Evolutionary conservation across 2,113 vertebrate genomes (phyloP).

Genomic region (Hemiscyllium ocellatum): DNA sequence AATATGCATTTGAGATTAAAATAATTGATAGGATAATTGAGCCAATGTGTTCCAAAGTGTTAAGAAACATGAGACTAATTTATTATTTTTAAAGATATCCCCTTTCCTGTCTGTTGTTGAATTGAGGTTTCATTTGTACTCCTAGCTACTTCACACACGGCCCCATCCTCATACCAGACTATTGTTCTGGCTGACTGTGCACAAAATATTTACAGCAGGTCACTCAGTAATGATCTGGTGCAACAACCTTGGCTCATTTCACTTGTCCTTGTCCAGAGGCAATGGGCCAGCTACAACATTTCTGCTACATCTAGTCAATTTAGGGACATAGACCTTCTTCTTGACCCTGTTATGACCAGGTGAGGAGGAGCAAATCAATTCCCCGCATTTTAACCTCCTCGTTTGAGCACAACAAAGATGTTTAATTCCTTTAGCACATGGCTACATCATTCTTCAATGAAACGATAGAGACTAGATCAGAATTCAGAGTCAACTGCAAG

Average conservation of each 20-base stretch:
- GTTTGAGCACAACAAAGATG: no score
- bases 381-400: no score
- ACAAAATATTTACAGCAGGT: neutral
- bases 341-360: no score
- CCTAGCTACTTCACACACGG: neutral
- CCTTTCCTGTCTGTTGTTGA: neutral
- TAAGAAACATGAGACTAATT: neutral
- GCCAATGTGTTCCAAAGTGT: neutral
- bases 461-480: no score
- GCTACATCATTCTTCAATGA: no score
- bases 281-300: neutral
- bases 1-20: neutral
- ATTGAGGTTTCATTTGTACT: neutral
- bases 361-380: no score
- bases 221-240: neutral
- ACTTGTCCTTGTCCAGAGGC: neutral
- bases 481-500: no score
- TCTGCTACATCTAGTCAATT: neutral
- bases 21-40: neutral
- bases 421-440: no score
- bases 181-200: neutral
- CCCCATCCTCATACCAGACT: neutral
- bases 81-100: neutral
- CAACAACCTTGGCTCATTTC: neutral
- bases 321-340: neutral